Conservation (phyloP, 2,888 invertebrate genomes). For the Cecidostiba fungosa region DNA sequence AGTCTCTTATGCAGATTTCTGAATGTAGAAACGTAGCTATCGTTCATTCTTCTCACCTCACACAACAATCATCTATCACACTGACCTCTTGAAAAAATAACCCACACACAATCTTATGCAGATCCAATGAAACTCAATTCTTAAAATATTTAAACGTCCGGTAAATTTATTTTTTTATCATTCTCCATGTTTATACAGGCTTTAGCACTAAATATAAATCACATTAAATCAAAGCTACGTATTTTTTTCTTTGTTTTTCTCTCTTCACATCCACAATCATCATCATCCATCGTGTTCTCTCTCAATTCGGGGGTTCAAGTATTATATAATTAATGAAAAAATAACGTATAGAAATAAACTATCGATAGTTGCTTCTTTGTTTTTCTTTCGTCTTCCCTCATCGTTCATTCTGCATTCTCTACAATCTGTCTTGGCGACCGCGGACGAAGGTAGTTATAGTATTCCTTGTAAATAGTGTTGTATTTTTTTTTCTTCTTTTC, state of each 20-base stretch:
- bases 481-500: background rate
- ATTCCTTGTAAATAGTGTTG: constrained; percentile 16
- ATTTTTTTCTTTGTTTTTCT: constrained; percentile 36
- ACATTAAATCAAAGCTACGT: constrained; percentile 59
- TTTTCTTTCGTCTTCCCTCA: constrained; percentile 52
- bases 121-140: constrained; percentile 40
- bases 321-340: constrained; percentile 73
- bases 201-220: constrained; percentile 62
- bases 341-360: constrained; percentile 78
- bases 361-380: constrained; percentile 70
- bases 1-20: background rate
- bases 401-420: constrained; percentile 5
- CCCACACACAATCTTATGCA: background rate
- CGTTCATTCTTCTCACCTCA: background rate
- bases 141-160: constrained; percentile 63
- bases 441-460: constrained; percentile 45
- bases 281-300: constrained; percentile 64
- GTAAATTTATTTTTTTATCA: constrained; percentile 62
- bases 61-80: background rate
- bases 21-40: background rate
- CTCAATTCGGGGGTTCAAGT: constrained; percentile 68
- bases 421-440: constrained; percentile 9
- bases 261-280: constrained; percentile 34
- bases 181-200: constrained; percentile 61
- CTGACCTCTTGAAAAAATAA: background rate